A percentile compares a stretch with the other conserved stretches of the same genome.
Evolutionary conservation across 2,113 vertebrate genomes (phyloP).

Genomic region (Hyla sarda): DNA sequence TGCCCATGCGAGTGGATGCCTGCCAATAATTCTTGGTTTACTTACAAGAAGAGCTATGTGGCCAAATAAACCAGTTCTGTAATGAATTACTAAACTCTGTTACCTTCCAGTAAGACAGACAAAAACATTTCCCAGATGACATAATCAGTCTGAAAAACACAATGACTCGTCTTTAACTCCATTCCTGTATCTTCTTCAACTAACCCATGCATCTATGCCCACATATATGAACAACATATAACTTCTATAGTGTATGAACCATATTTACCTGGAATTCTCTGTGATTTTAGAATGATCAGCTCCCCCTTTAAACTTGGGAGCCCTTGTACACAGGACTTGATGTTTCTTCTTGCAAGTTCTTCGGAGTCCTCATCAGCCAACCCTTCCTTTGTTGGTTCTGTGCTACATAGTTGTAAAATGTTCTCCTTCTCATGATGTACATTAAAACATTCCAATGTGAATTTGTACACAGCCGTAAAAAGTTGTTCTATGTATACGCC

Average conservation of each 20-base stretch:
- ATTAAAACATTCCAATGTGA: constrained; percentile 74
- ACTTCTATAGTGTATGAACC: neutral
- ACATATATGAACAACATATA: neutral
- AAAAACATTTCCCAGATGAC: neutral
- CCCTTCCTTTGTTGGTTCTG: neutral
- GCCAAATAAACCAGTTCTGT: neutral
- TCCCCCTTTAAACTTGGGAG: constrained; percentile 80
- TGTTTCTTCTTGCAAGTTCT: constrained; percentile 65
- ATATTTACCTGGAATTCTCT: constrained; percentile 85
- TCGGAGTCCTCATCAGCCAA: neutral
- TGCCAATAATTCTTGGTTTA: neutral
- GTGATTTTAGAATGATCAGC: constrained; percentile 77
- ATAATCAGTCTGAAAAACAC: neutral
- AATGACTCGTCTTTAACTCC: neutral
- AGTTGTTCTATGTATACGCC: constrained; percentile 76
- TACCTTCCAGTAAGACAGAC: neutral
- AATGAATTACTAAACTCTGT: neutral
- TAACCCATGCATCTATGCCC: no score
- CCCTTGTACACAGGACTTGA: constrained; percentile 76
- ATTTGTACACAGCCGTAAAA: constrained; percentile 84
- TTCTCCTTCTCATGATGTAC: constrained; percentile 57
- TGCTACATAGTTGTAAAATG: constrained; percentile 51
- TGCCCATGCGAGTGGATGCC: neutral
- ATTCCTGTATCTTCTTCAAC: no score
- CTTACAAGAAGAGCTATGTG: neutral